Evolutionary conservation across 1,140 invertebrate genomes (phyloP), one percentile per base, ranked within the genome.

Genomic region (Aricia agestis): DNA sequence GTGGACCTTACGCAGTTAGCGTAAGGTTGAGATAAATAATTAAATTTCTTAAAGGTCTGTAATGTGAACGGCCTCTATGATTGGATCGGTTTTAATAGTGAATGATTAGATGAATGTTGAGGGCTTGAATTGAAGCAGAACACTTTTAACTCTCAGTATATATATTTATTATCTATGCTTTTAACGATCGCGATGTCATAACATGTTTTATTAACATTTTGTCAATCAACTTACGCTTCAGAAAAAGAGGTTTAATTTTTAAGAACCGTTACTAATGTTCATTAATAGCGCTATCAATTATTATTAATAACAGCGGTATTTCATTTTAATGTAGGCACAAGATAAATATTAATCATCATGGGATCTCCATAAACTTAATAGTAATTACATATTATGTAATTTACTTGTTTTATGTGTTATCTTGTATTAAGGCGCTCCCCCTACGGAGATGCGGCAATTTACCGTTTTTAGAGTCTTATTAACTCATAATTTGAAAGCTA

Each of bases 51-150:
- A 9, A 36, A 36, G 36, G 2, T 9, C 9, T 52, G 45, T 52
- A 74, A 77, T 78, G 85, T 88, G 85, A 89, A 89, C 78, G 87
- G 82, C 85, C 85, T 87, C 75, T 76, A 71, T 70, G 68, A 70
- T 74, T 68, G 76, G 67, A 76, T 69, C 36, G 57, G 66, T 68
- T 2, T 25, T 45, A 19, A 19, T 63, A 63, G 17, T 63, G 6
- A 63, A 63, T 63, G 59, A 63, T 63, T 31, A 75, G 67, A 79
- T 77, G 72, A 78, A 78, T 80, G 78, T 52, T 52, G n/a, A n/a
- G n/a, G n/a, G n/a, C n/a, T n/a, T n/a, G n/a, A n/a, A n/a, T n/a
- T n/a, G 10, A 52, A 76, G 71, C 36, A 36, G 36, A 36, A 36
- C 36, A 10, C 1, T 52, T 52, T 52, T 52, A 52, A 52, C n/a